These are phyloP conservation scores for Tethea ocularis DNA, from an alignment of 2,888 invertebrate genomes.

Conservation along the genomic window DNA sequence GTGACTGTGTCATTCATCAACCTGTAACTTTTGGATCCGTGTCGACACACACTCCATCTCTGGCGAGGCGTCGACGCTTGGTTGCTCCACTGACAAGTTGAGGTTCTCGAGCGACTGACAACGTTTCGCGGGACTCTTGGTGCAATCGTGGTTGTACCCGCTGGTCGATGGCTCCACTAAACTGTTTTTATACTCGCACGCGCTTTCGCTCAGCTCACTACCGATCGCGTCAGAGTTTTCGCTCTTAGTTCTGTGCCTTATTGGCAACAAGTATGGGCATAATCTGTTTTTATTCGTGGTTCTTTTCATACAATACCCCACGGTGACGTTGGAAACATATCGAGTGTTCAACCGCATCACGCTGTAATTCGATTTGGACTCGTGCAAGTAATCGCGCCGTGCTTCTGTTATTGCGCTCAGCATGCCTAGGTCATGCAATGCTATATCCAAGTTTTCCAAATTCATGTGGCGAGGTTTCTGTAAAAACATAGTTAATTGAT, in stretches of 20 bases:
- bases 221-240: conserved; percentile 83
- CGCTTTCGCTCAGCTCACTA: conserved; percentile 62
- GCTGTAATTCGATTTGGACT: conserved; percentile 74
- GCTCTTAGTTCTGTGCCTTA: conserved; percentile 85
- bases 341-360: conserved; percentile 84
- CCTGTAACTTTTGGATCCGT: conserved; percentile 85
- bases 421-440: conserved; percentile 85
- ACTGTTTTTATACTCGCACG: conserved; percentile 61
- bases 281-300: conserved; percentile 81
- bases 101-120: conserved; percentile 86
- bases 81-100: conserved; percentile 67
- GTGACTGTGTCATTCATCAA: conserved; percentile 79
- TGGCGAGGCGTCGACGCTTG: conserved; percentile 64
- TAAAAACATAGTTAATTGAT: conserved; percentile 59
- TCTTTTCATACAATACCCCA: conserved; percentile 84
- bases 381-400: conserved; percentile 81
- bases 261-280: conserved; percentile 83
- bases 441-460: conserved; percentile 83
- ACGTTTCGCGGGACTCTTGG: conserved; percentile 77
- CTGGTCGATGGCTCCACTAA: conserved; percentile 74
- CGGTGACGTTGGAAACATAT: conserved; percentile 85
- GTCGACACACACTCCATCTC: conserved; percentile 86
- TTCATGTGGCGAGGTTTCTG: conserved; percentile 76
- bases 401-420: conserved; percentile 84
- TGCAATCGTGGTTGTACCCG: conserved; percentile 53